Conservation (phyloP, 2,888 invertebrate species). For the Thera britannica region DNA sequence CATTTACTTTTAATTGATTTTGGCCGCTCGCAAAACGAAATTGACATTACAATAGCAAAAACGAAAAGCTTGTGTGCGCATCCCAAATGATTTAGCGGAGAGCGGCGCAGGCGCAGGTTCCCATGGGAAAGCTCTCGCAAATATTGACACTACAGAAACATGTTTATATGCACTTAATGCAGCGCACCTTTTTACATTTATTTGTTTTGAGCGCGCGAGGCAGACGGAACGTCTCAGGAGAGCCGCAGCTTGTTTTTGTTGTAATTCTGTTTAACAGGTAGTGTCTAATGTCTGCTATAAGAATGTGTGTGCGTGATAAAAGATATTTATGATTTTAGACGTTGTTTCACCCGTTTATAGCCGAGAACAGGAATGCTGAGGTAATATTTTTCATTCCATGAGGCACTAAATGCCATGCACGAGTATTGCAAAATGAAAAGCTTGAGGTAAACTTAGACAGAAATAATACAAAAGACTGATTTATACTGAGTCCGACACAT, state of each 20-base stretch:
- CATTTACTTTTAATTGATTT: conserved; percentile 65
- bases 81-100: conserved; percentile 76
- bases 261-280: conserved; percentile 79
- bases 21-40: conserved; percentile 59
- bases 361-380: conserved; percentile 12
- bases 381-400: conserved; percentile 11
- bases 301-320: conserved; percentile 59
- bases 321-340: conserved; percentile 36
- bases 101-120: conserved; percentile 63
- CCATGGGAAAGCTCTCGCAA: conserved; percentile 82
- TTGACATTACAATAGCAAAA: conserved; percentile 81
- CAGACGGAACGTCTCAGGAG: conserved; percentile 73
- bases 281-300: conserved; percentile 69
- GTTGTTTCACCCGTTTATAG: conserved; percentile 20
- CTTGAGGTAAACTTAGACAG: conserved; percentile 5
- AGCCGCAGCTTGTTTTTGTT: conserved; percentile 77
- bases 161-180: conserved; percentile 85
- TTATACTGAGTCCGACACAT: conserved; percentile 2
- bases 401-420: conserved; percentile 5
- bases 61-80: conserved; percentile 65
- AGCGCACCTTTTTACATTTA: conserved; percentile 81
- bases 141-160: conserved; percentile 83
- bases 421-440: conserved; percentile 21
- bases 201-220: conserved; percentile 76
- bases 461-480: conserved; percentile 2